phyloP scores from a whole-genome alignment of 2,113 vertebrate species.

The Galbula dea region DNA sequence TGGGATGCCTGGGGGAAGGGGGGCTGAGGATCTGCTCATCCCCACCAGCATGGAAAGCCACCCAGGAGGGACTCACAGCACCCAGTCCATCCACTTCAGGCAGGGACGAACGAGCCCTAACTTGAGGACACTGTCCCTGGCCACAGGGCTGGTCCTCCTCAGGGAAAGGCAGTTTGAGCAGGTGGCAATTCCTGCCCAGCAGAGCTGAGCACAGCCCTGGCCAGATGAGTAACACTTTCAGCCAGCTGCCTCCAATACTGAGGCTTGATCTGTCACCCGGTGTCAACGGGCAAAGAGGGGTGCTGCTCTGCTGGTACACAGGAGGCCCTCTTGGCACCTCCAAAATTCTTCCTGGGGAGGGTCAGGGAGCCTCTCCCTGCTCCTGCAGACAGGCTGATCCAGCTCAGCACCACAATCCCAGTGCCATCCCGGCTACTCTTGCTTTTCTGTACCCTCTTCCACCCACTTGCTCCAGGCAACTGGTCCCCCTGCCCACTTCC shows the following conservation, averaged over 20 bases:
- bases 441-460: not conserved
- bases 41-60: not conserved
- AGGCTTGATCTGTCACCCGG: not conserved
- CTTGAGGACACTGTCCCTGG: not conserved
- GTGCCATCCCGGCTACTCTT: rapidly evolving
- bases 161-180: not conserved
- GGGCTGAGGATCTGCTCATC: not conserved
- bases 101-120: not conserved
- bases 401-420: not conserved
- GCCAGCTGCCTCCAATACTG: not conserved
- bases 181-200: not conserved
- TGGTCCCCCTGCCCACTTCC: not conserved
- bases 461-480: not conserved
- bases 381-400: rapidly evolving
- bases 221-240: not conserved
- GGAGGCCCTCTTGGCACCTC: not conserved
- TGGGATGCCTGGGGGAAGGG: not conserved
- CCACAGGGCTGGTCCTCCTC: not conserved
- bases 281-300: not conserved
- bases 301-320: not conserved
- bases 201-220: not conserved
- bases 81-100: rapidly evolving
- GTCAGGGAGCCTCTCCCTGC: not conserved
- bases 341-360: not conserved
- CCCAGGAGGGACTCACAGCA: not conserved